A percentile compares a stretch with the other conserved stretches of the same genome.
Conservation (phyloP, 2,797 vertebrate genomes). For the Ctenosaura bakeri region DNA sequence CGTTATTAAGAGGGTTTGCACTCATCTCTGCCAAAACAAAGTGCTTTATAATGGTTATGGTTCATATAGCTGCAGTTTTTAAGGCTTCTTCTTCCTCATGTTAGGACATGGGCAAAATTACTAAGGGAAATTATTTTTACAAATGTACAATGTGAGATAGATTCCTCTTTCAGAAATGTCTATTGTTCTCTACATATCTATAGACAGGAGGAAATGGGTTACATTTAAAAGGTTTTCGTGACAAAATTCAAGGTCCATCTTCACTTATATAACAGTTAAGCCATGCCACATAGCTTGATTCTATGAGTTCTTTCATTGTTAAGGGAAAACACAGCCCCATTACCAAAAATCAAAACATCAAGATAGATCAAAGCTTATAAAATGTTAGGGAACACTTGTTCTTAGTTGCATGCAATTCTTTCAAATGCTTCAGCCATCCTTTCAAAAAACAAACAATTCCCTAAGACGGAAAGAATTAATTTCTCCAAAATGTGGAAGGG, state of each 20-base stretch:
- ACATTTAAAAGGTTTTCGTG: too few relatives aligned
- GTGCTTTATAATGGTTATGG: slow-evolving; percentile 27
- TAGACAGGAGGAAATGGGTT: neutral
- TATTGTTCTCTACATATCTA: neutral
- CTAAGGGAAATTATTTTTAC: neutral
- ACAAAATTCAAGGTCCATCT: neutral
- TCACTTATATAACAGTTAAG: neutral
- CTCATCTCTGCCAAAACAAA: slow-evolving; percentile 88
- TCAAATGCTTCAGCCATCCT: neutral
- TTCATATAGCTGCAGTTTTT: neutral
- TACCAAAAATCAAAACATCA: neutral
- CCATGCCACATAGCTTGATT: neutral
- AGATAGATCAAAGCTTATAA: neutral
- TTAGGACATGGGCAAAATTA: neutral
- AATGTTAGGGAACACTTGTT: neutral
- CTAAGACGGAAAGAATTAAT: neutral
- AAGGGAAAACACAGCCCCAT: neutral
- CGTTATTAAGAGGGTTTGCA: slow-evolving; percentile 93
- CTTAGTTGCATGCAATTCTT: neutral
- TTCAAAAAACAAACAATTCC: neutral
- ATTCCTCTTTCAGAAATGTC: neutral
- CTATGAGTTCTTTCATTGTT: neutral
- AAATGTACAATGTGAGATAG: neutral
- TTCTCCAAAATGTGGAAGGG: neutral
- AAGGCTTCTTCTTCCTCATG: neutral